Evolutionary conservation across 2,797 vertebrate genomes (phyloP).

Genomic region (Alosa sapidissima): DNA sequence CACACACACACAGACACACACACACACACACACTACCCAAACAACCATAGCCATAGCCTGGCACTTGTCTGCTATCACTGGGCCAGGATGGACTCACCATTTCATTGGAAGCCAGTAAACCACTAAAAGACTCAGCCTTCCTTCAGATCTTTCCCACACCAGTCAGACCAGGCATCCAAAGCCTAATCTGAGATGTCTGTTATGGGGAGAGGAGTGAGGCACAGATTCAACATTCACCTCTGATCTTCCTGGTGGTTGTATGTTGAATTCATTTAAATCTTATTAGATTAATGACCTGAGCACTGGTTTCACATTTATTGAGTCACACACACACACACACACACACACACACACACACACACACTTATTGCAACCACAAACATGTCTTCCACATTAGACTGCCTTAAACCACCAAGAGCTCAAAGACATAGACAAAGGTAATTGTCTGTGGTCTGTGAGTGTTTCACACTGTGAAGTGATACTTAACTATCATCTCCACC

Average conservation of each 20-base stretch:
- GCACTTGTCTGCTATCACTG: not conserved
- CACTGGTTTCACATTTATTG: not conserved
- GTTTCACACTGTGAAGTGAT: not conserved
- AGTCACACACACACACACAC: not conserved
- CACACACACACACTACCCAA: not conserved
- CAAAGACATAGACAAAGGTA: not conserved
- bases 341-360: not conserved
- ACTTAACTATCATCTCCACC: not conserved
- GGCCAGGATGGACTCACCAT: not conserved
- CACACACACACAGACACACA: not conserved
- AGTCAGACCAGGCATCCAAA: not conserved
- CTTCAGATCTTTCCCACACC: conserved; percentile 9
- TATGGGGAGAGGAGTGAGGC: not conserved
- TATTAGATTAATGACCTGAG: not conserved
- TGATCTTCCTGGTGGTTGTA: conserved; percentile 16
- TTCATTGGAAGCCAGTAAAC: conserved; percentile 17
- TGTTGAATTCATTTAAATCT: not conserved
- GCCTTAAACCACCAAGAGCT: not conserved
- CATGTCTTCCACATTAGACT: not conserved
- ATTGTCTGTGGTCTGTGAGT: not conserved
- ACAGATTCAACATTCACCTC: not conserved
- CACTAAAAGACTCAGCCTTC: not conserved
- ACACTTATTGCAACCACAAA: not conserved
- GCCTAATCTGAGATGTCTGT: conserved; percentile 5
- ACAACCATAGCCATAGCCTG: conserved; percentile 22